Evolutionary conservation across 2,888 invertebrate species (phyloP).

Genomic region (Disparrhopalites patrizii): DNA sequence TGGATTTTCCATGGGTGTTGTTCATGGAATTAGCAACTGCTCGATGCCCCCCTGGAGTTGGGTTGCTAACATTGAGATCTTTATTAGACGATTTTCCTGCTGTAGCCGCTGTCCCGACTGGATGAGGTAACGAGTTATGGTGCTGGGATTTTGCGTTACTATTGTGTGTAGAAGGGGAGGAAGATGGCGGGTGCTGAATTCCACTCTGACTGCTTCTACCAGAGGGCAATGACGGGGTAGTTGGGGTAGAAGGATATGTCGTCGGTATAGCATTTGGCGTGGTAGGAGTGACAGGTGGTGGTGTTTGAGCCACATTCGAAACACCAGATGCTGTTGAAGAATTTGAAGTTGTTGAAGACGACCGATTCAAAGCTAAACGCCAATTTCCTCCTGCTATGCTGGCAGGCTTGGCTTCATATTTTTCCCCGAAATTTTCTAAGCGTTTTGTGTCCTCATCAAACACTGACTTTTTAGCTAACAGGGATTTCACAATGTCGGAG

Average conservation of each 20-base stretch:
- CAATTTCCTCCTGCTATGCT: slow-evolving; percentile 36
- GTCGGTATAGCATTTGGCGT: slow-evolving; percentile 26
- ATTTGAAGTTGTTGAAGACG: slow-evolving; percentile 34
- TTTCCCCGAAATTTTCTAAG: slow-evolving; percentile 78
- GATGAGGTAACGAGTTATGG: background rate
- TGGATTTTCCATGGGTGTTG: slow-evolving; percentile 12
- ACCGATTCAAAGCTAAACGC: slow-evolving; percentile 38
- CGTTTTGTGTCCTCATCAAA: slow-evolving; percentile 95
- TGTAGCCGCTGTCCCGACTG: background rate
- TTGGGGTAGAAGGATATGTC: slow-evolving; percentile 15
- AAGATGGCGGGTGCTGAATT: background rate
- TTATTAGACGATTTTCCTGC: slow-evolving; percentile 27
- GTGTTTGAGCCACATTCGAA: slow-evolving; percentile 29
- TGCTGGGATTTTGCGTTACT: background rate
- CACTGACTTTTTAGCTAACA: slow-evolving; percentile 86
- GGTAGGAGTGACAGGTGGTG: slow-evolving; percentile 32
- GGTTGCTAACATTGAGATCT: slow-evolving; percentile 42
- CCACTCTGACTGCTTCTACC: background rate
- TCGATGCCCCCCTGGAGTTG: slow-evolving; percentile 19
- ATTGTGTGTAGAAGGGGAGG: slow-evolving; percentile 15
- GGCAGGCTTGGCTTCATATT: slow-evolving; percentile 61
- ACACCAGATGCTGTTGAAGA: slow-evolving; percentile 29
- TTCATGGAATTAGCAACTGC: slow-evolving; percentile 11
- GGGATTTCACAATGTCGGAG: slow-evolving; percentile 87
- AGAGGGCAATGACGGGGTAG: background rate